Evolutionary conservation across 1,140 invertebrate genomes (phyloP).

Genomic region (Grapholita molesta): DNA sequence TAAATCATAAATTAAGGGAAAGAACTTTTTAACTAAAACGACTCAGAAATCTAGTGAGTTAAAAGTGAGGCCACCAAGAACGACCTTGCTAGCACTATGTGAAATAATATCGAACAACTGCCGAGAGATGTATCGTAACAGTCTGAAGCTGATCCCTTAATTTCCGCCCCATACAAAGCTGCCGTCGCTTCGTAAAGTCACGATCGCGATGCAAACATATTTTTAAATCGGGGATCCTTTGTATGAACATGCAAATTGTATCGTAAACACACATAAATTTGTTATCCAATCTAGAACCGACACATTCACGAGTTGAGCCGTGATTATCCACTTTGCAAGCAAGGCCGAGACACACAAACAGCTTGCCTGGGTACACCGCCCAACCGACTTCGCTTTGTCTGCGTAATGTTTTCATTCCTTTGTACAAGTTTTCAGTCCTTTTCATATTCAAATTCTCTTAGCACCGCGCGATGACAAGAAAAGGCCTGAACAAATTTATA

Average conservation of each 20-base stretch:
- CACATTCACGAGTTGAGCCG: slow-evolving; percentile 43
- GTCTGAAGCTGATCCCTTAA: slow-evolving; percentile 3
- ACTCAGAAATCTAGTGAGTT: background rate
- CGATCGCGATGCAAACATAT: slow-evolving; percentile 15
- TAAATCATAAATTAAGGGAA: too few species aligned
- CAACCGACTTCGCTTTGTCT: background rate
- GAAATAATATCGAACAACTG: background rate
- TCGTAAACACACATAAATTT: slow-evolving; percentile 57
- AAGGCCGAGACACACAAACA: slow-evolving; percentile 49
- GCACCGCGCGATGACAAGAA: background rate
- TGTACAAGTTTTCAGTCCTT: background rate
- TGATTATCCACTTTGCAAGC: slow-evolving; percentile 70
- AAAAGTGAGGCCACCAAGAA: background rate
- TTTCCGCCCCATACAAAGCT: background rate
- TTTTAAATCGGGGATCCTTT: slow-evolving; percentile 21
- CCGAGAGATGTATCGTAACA: background rate
- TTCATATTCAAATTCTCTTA: slow-evolving; percentile 8
- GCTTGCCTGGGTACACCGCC: background rate
- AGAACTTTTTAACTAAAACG: too few species aligned
- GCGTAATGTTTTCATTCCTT: slow-evolving; percentile 8
- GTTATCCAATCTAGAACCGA: slow-evolving; percentile 55
- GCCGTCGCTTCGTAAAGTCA: background rate
- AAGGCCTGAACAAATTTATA: background rate
- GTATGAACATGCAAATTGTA: slow-evolving; percentile 41
- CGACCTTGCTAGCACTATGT: background rate